Conservation (phyloP, 2,113 vertebrate species). For the Neotragus moschatus region DNA sequence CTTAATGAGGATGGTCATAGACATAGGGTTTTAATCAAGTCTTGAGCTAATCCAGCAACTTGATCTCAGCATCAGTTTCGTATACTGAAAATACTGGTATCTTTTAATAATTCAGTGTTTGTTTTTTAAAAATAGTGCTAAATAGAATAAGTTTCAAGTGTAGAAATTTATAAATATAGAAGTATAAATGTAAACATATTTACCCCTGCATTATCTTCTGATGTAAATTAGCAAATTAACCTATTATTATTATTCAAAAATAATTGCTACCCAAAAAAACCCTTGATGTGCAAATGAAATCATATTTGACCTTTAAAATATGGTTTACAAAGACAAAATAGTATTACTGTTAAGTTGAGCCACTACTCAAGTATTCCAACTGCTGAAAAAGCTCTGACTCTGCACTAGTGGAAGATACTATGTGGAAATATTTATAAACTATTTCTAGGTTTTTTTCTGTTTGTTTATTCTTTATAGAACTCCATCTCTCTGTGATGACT, state of each 20-base stretch:
- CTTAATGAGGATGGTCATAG: not conserved
- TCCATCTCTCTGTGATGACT: not conserved
- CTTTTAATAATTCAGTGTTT: not conserved
- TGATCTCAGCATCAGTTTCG: not conserved
- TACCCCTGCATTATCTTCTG: not conserved
- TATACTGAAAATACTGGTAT: not conserved
- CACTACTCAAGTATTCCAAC: not conserved
- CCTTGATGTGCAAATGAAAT: not conserved
- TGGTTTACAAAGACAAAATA: not conserved
- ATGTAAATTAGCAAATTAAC: not conserved
- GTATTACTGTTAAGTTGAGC: not conserved
- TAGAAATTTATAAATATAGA: not conserved
- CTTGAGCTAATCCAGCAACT: not conserved
- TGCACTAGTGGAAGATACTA: not conserved
- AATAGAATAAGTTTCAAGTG: not conserved
- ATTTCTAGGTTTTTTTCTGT: not conserved
- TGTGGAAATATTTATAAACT: not conserved
- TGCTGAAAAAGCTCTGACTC: not conserved
- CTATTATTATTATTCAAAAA: not conserved
- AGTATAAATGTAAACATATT: not conserved
- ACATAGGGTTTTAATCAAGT: not conserved
- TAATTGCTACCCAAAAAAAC: not conserved
- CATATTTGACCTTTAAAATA: constrained; percentile 5
- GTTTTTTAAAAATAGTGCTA: not conserved
- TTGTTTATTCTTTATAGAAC: not conserved